Percentiles rank a stretch among this genome's conserved stretches.
Evolutionary conservation across 1,140 invertebrate genomes (phyloP).

Genomic region (Drepana arcuata): DNA sequence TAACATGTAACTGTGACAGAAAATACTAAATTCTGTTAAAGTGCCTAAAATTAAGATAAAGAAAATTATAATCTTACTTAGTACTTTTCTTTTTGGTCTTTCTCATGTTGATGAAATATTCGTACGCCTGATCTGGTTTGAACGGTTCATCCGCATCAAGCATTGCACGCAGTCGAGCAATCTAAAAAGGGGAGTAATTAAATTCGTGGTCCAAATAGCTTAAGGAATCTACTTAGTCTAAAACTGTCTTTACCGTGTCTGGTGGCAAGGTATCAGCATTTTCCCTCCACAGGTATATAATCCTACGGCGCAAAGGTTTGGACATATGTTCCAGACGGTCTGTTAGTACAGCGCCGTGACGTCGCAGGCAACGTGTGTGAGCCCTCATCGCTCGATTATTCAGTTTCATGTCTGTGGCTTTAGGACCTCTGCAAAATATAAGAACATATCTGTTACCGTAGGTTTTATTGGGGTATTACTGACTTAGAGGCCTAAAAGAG

Average conservation of each 20-base stretch:
- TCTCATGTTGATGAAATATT: slow-evolving; percentile 49
- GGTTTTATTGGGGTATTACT: no score
- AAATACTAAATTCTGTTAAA: no score
- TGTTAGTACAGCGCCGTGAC: slow-evolving; percentile 40
- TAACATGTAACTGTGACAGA: no score
- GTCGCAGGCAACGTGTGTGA: slow-evolving; percentile 42
- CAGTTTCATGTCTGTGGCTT: slow-evolving; percentile 51
- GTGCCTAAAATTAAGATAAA: no score
- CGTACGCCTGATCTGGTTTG: slow-evolving; percentile 59
- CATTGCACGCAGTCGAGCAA: slow-evolving; percentile 42
- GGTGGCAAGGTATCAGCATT: slow-evolving; percentile 34
- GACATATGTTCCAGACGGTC: slow-evolving; percentile 45
- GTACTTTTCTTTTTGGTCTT: slow-evolving; percentile 41
- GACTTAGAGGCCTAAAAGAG: no score
- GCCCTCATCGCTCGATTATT: slow-evolving; percentile 24
- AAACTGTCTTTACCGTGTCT: slow-evolving; percentile 29
- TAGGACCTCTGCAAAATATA: slow-evolving; percentile 30
- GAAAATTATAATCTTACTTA: no score
- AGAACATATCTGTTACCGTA: background rate
- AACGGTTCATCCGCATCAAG: slow-evolving; percentile 58
- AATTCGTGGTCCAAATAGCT: slow-evolving; percentile 2
- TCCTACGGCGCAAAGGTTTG: slow-evolving; percentile 34
- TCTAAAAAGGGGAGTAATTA: no score
- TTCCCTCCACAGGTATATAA: slow-evolving; percentile 51
- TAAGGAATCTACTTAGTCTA: background rate